These are phyloP conservation scores for Malurus alboscapulatus DNA, from an alignment of 2,113 vertebrate genomes.

Conservation along the genomic window DNA sequence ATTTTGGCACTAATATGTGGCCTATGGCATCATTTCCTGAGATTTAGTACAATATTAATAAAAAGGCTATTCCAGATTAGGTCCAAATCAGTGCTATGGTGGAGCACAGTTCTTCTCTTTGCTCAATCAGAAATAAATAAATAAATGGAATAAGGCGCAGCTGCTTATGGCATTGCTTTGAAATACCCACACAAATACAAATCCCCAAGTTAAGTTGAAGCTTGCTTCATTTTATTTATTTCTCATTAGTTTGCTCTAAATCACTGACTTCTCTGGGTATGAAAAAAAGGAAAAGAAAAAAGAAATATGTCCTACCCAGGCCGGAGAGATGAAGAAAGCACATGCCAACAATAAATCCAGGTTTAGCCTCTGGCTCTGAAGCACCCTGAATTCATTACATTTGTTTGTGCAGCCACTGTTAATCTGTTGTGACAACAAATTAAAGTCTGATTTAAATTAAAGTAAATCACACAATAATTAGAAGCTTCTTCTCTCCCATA, in stretches of 20 bases:
- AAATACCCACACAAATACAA: constrained; percentile 31
- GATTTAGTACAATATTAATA: constrained; percentile 75
- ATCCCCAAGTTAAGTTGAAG: constrained; percentile 17
- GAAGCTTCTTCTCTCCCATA: background rate
- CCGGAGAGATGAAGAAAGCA: constrained; percentile 2
- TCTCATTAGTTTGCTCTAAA: constrained; percentile 47
- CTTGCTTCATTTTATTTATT: constrained; percentile 36
- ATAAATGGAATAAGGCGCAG: background rate
- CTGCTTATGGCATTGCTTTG: constrained; percentile 30
- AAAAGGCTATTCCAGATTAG: constrained; percentile 67
- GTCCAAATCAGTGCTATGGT: constrained; percentile 36
- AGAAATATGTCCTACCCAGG: background rate
- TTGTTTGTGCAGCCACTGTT: constrained; percentile 59
- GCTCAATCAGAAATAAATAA: constrained; percentile 32
- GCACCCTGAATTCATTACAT: constrained; percentile 61
- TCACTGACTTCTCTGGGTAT: background rate
- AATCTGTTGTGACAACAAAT: constrained; percentile 74
- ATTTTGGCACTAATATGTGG: constrained; percentile 77
- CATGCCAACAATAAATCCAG: constrained; percentile 52
- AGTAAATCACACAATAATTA: constrained; percentile 68
- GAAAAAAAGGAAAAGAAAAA: background rate
- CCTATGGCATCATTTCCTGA: constrained; percentile 78
- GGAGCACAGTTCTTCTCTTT: constrained; percentile 53
- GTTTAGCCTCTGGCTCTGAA: constrained; percentile 65
- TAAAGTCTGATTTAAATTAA: constrained; percentile 71